phyloP scores from a whole-genome alignment of 2,113 vertebrate genomes.

The Spea bombifrons region DNA sequence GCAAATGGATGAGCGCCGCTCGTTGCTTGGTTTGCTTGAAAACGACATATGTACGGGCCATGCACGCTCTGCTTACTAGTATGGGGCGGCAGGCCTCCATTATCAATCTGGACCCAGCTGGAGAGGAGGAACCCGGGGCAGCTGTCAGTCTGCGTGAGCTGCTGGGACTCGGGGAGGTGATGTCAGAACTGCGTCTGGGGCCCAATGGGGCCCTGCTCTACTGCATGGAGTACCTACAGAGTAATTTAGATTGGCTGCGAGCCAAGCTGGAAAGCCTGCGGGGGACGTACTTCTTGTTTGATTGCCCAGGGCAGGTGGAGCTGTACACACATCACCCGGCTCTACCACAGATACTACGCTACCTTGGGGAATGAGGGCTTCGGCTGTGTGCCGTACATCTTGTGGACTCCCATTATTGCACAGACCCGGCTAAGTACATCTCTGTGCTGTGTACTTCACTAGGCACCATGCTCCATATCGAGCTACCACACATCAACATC shows the following conservation, averaged over 20 bases:
- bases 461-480: conserved; percentile 93
- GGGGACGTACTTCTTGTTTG: conserved; percentile 84
- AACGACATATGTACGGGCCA: conserved; percentile 86
- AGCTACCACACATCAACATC: conserved; percentile 91
- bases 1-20: conserved; percentile 20
- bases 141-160: conserved; percentile 81
- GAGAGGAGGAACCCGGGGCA: conserved; percentile 80
- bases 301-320: conserved; percentile 96
- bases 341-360: conserved; percentile 81
- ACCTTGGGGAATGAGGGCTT: conserved; percentile 84
- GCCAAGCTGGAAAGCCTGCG: conserved; percentile 65
- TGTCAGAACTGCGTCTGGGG: conserved; percentile 83
- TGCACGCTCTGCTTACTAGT: conserved; percentile 79
- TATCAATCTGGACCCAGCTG: conserved; percentile 94
- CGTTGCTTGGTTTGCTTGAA: conserved; percentile 81
- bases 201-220: conserved; percentile 94
- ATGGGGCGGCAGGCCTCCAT: conserved; percentile 85
- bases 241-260: conserved; percentile 90
- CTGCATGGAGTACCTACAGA: conserved; percentile 92
- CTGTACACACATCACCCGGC: conserved; percentile 90
- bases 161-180: conserved; percentile 85
- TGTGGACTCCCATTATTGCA: conserved; percentile 96
- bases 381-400: conserved; percentile 91
- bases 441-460: conserved; percentile 92
- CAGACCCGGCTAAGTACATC: conserved; percentile 96